Base-by-base conservation (phyloP, 2,797 vertebrate genomes). In the Gouania willdenowi region DNA sequence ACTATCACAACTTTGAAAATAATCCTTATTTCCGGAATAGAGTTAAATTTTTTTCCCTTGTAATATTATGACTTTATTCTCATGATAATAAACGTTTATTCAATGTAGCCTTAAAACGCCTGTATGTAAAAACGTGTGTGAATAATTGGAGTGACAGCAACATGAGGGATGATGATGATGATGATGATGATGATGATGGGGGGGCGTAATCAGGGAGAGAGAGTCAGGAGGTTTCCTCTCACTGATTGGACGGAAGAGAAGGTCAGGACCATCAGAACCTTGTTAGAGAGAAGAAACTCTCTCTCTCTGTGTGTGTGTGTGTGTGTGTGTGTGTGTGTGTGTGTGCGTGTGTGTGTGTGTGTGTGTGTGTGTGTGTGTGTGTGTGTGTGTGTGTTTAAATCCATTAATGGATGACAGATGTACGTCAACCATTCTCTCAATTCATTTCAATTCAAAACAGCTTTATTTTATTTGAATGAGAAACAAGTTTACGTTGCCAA, bases 371-470 rank as follows among this genome's bases (percentile, higher is more conserved):
- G 27, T 21, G 24, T 19, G 13, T 25, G n/a, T 30, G 39, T 40
- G 12, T 32, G 27, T 39, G 32, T 35, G 52, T 54, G 50, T 28
- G 84, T 82, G 78, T 87, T 85, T 76, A 52, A 40, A 68, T 30
- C 59, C 74, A 84, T 82, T 89, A 90, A 90, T 89, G 82, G 82
- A 77, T 87, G 87, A 84, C 89, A 90, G 87, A 89, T 89, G 89
- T 87, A 88, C 54, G 64, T 84, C 82, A 80, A 75, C 83, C 47
- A n/a, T 53, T 59, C 47, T 61, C 71, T 13, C 42, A 41, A n/a
- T n/a, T n/a, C n/a, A n/a, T n/a, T n/a, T n/a, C n/a, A n/a, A n/a
- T n/a, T n/a, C n/a, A n/a, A n/a, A n/a, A n/a, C n/a, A n/a, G n/a
- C n/a, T n/a, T n/a, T n/a, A n/a, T n/a, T n/a, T n/a, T n/a, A n/a